phyloP scores from a whole-genome alignment of 2,888 invertebrate species.

The Didymodactylos carnosus region DNA sequence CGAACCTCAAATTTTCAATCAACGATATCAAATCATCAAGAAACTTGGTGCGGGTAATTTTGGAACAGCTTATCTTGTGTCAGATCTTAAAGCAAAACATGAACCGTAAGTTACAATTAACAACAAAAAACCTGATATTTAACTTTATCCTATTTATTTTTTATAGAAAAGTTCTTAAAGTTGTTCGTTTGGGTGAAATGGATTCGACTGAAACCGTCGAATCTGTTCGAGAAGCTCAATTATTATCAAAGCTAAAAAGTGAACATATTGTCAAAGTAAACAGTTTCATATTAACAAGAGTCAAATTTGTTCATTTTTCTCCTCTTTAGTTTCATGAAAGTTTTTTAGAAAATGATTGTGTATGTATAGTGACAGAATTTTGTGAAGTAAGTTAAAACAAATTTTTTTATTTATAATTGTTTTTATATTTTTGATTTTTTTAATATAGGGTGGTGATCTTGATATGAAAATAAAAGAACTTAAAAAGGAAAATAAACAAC shows the following conservation, averaged over 20 bases:
- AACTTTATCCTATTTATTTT: not conserved
- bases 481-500: constrained; percentile 23
- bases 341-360: constrained; percentile 26
- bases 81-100: constrained; percentile 21
- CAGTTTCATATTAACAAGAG: too few relatives aligned
- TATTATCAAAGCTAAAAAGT: constrained; percentile 30
- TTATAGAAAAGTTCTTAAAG: constrained; percentile 33
- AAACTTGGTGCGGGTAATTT: constrained; percentile 33
- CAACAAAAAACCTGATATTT: not conserved
- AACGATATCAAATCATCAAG: constrained; percentile 28
- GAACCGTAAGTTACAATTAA: constrained; percentile 19
- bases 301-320: not conserved
- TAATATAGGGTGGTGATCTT: constrained; percentile 31
- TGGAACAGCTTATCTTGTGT: constrained; percentile 29
- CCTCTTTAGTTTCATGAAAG: not conserved
- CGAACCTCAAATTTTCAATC: constrained; percentile 16
- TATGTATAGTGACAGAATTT: constrained; percentile 34
- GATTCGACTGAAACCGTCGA: constrained; percentile 33
- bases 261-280: constrained; percentile 30
- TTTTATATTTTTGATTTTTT: constrained; percentile 2
- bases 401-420: not conserved
- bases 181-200: constrained; percentile 32
- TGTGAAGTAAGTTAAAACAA: constrained; percentile 30
- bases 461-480: constrained; percentile 25
- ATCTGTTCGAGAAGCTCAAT: constrained; percentile 30